phyloP scores from a whole-genome alignment of 2,113 vertebrate species.

The Poecilia latipinna region DNA sequence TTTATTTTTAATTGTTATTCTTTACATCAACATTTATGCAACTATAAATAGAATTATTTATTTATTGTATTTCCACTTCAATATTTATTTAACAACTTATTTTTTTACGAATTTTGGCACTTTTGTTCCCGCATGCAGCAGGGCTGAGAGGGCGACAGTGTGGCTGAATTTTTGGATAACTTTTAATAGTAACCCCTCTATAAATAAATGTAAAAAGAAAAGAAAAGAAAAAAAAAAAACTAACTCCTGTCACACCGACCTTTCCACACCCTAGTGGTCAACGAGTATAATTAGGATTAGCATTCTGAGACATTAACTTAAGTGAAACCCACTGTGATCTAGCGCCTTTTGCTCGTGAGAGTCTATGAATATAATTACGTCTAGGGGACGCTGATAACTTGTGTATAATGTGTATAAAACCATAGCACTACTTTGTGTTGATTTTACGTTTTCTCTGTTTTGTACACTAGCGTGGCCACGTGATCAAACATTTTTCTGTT shows the following conservation, averaged over 20 bases:
- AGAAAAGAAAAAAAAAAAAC: conserved; percentile 11
- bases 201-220: conserved; percentile 12
- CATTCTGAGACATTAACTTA: conserved; percentile 59
- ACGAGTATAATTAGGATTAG: conserved; percentile 67
- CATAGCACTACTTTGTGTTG: conserved; percentile 70
- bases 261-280: conserved; percentile 46
- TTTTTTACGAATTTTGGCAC: background rate
- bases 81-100: background rate
- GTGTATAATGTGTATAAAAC: conserved; percentile 81
- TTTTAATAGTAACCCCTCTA: conserved; percentile 48
- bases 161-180: conserved; percentile 21
- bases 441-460: conserved; percentile 66
- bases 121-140: background rate
- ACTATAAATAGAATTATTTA: background rate
- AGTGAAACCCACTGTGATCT: conserved; percentile 75
- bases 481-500: conserved; percentile 62
- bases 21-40: background rate
- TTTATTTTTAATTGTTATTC: background rate
- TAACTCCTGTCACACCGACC: conserved; percentile 52
- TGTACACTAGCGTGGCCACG: conserved; percentile 74
- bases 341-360: conserved; percentile 66
- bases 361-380: conserved; percentile 63
- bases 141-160: conserved; percentile 12
- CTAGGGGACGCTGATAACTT: conserved; percentile 72
- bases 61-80: background rate